Evolutionary conservation across 35 echinoderm and acorn worm species (phyloP).

Genomic region (Stichopus chloronotus): DNA sequence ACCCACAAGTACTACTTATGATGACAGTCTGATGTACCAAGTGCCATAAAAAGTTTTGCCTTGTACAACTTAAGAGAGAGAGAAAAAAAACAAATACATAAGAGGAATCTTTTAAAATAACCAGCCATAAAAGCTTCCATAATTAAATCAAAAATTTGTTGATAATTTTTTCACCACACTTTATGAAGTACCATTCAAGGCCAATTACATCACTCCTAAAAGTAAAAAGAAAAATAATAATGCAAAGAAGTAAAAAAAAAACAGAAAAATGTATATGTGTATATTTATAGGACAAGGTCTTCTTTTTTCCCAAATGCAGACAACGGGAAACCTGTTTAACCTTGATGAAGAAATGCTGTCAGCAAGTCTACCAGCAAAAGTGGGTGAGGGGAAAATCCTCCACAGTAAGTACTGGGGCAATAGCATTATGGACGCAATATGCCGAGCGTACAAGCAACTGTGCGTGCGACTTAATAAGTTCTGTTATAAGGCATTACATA

Average conservation of each 20-base stretch:
- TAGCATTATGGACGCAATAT: background rate
- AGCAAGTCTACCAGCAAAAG: background rate
- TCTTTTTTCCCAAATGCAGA: background rate
- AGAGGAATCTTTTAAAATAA: conserved; percentile 23
- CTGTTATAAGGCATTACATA: background rate
- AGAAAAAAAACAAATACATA: conserved; percentile 10
- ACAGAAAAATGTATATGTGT: background rate
- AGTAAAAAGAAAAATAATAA: background rate
- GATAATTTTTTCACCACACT: background rate
- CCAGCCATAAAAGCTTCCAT: background rate
- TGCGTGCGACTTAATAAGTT: too few species aligned
- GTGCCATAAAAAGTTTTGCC: background rate
- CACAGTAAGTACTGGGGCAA: background rate
- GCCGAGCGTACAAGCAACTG: too few species aligned
- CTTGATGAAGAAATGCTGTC: background rate
- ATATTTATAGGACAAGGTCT: background rate
- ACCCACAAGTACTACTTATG: background rate
- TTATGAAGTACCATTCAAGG: background rate
- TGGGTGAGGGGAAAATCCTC: background rate
- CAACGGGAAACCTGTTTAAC: background rate
- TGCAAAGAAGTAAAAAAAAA: too few species aligned
- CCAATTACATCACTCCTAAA: background rate
- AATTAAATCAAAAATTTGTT: background rate
- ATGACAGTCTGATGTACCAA: background rate
- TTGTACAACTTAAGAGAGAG: background rate